A percentile compares a stretch with the other conserved stretches of the same genome.
These are phyloP conservation scores for Callionymus lyra DNA, from an alignment of 2,113 vertebrate genomes.

Conservation along the genomic window DNA sequence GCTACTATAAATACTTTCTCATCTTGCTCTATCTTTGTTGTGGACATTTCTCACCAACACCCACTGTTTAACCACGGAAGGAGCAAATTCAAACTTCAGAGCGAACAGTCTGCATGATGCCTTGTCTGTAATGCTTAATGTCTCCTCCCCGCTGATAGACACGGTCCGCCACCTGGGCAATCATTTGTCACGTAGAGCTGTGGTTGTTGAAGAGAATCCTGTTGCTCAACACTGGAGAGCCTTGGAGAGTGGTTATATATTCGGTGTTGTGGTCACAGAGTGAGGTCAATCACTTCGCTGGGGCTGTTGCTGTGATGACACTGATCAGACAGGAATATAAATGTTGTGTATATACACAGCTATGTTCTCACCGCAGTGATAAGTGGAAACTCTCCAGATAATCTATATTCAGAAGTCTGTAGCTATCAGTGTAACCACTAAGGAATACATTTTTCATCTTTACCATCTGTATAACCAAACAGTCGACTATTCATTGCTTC, in stretches of 20 bases:
- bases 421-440: too few species aligned
- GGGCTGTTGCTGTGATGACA: conserved; percentile 6
- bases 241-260: conserved; percentile 12
- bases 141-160: conserved; percentile 33
- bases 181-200: conserved; percentile 14
- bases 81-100: conserved; percentile 30
- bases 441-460: too few species aligned
- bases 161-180: conserved; percentile 43
- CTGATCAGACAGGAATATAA: too few species aligned
- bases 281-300: conserved; percentile 23
- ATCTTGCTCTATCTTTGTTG: conserved; percentile 12
- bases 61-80: conserved; percentile 29
- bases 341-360: conserved; percentile 12
- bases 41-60: conserved; percentile 3
- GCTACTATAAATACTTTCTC: too few species aligned
- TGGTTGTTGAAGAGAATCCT: conserved; percentile 24
- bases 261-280: conserved; percentile 25
- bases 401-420: too few species aligned
- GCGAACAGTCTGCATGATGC: conserved; percentile 33
- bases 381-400: conserved; percentile 8
- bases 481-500: conserved; percentile 12
- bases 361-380: conserved; percentile 16
- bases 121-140: conserved; percentile 41
- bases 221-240: conserved; percentile 20
- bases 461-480: neutral